Percentiles rank a stretch among this genome's conserved stretches.
phyloP scores from a whole-genome alignment of 2,113 vertebrate genomes.

The Nothobranchius furzeri region DNA sequence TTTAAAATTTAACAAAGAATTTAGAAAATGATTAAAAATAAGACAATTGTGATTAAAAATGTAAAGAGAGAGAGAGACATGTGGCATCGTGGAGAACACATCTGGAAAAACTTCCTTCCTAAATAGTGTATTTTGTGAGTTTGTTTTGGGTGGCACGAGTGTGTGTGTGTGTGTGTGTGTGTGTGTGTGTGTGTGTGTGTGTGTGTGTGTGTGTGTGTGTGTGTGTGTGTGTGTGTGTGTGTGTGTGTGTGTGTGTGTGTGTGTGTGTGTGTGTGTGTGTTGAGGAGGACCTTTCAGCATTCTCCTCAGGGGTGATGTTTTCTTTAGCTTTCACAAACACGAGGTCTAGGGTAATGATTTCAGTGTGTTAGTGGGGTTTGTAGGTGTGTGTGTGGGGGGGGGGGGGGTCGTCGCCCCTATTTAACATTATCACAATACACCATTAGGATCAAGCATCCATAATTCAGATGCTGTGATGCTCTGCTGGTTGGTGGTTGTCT shows the following conservation, averaged over 20 bases:
- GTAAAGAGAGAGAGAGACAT: too few relatives aligned
- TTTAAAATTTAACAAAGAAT: too few relatives aligned
- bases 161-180: constrained; percentile 10
- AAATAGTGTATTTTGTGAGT: constrained; percentile 42
- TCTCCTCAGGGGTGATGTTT: constrained; percentile 71
- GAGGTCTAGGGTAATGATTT: constrained; percentile 68
- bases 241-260: constrained; percentile 15
- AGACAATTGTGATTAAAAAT: not conserved
- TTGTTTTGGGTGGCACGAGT: constrained; percentile 36
- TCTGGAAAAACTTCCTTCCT: constrained; percentile 76
- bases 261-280: constrained; percentile 25
- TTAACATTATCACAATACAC: too few relatives aligned
- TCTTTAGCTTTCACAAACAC: constrained; percentile 66
- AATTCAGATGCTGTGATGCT: not conserved
- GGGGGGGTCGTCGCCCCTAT: too few relatives aligned
- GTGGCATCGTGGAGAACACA: constrained; percentile 56
- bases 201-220: too few relatives aligned
- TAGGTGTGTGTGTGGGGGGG: not conserved
- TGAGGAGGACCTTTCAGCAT: constrained; percentile 73
- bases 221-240: too few relatives aligned
- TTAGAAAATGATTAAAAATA: too few relatives aligned
- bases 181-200: too few relatives aligned
- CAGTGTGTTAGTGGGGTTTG: constrained; percentile 61
- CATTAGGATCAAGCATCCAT: not conserved
- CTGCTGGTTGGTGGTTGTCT: not conserved